These are phyloP conservation scores for Styela plicata DNA, from an alignment of 23 tunicate species.

Conservation along the genomic window DNA sequence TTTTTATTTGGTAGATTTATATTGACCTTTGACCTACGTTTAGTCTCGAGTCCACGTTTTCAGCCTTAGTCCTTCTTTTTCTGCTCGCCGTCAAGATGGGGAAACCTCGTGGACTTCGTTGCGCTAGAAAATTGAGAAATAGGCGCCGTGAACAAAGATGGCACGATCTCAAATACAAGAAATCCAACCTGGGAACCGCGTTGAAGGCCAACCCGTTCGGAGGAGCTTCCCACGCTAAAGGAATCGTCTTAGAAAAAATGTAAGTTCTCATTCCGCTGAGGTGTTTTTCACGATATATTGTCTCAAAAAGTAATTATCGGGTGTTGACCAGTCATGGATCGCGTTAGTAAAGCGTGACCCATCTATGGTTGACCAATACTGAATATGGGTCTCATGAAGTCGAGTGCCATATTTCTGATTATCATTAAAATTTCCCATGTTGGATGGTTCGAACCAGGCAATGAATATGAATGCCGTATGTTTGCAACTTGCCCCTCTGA, in stretches of 20 bases:
- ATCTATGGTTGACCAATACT: too few relatives aligned
- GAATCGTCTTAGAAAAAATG: constrained; percentile 99
- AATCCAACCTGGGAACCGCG: constrained; percentile 96
- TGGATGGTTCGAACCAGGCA: too few relatives aligned
- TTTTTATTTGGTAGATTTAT: background rate
- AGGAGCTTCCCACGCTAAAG: constrained; percentile 99
- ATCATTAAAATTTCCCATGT: too few relatives aligned
- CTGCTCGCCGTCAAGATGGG: constrained; percentile 48
- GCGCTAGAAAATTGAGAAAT: constrained; percentile 96
- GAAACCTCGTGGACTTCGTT: constrained; percentile 97
- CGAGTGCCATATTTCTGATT: too few relatives aligned
- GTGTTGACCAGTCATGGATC: too few relatives aligned
- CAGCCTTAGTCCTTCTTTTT: constrained; percentile 28
- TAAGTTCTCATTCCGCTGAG: too few relatives aligned
- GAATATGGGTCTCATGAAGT: too few relatives aligned
- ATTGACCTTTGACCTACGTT: constrained; percentile 15
- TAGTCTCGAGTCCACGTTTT: constrained; percentile 32
- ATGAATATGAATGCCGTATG: too few relatives aligned
- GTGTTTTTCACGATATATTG: too few relatives aligned
- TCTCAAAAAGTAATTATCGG: too few relatives aligned
- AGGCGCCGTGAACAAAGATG: constrained; percentile 96
- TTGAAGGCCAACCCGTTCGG: constrained; percentile 99
- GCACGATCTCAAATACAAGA: constrained; percentile 96
- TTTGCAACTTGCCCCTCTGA: too few relatives aligned
- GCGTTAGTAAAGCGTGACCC: too few relatives aligned